Evolutionary conservation across 2,113 vertebrate genomes (phyloP), one percentile per base, ranked within the genome.

Genomic region (Cisticola juncidis): DNA sequence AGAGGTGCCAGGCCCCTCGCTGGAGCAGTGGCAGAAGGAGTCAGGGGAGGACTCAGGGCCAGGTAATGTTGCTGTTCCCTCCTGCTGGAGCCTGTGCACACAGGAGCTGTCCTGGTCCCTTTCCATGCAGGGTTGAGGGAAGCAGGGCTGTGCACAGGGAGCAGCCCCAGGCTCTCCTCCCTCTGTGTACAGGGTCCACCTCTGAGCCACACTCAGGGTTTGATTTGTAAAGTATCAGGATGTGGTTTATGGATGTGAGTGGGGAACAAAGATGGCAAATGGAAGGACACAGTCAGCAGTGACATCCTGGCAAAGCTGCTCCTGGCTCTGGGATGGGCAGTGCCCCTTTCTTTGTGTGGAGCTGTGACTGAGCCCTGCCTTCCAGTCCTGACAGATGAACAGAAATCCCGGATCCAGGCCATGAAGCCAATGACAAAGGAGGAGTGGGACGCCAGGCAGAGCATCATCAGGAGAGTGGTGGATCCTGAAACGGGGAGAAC

Each of bases 391-490:
- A 99, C 99, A 1, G 99, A 99, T 2, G 99, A 99, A 42, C 99
- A 99, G 97, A 99, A 99, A 57, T 99, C 98, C 57, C 98, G 99
- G 29, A 98, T 99, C 81, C 98, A 99, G 97, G 99, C 99, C 1
- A 99, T 99, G 98, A 99, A 99, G 83, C 99, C 99, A 1, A 98
- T 99, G 97, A 99, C 99, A 3, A 99, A 99, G 95, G 99, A 99
- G 76, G 99, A 99, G 81, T 99, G 99, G 93, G 99, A 99, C 0
- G 99, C 99, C 6, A 96, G 98, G 73, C 99, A 99, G 97, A 99
- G 99, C 0, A 83, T 99, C 78, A 99, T 99, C 68, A 98, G 99
- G 89, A 98, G 97, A 91, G 99, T 99, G 6, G 96, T 99, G 70
- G 99, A 99, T 96, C 99, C 98, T 0, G 99, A 99, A 94, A 99